A percentile compares a stretch with the other conserved stretches of the same genome.
phyloP scores from a whole-genome alignment of 2,113 vertebrate genomes.

The Periophthalmus modestus region DNA sequence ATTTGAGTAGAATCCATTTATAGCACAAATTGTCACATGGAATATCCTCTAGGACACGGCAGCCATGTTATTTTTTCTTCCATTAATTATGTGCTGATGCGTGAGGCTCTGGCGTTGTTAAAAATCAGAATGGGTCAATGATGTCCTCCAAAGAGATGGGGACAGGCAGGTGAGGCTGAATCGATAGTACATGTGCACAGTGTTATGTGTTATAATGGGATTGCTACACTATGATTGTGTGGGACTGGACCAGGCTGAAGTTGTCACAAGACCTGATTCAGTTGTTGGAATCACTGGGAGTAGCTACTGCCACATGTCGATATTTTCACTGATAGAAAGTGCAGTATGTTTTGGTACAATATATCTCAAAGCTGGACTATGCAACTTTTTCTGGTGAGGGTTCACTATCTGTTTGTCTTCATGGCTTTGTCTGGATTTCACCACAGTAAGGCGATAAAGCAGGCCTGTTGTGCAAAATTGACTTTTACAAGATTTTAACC shows the following conservation, averaged over 20 bases:
- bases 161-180: conserved; percentile 36
- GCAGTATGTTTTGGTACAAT: no score
- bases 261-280: neutral
- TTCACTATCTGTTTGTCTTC: no score
- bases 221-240: neutral
- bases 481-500: no score
- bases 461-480: no score
- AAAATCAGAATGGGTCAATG: conserved; percentile 41
- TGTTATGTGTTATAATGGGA: conserved; percentile 20
- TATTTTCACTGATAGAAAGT: no score
- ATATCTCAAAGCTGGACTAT: no score
- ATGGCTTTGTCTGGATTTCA: no score
- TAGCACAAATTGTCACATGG: conserved; percentile 4
- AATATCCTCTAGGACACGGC: conserved; percentile 11
- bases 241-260: neutral
- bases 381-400: no score
- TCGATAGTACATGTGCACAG: conserved; percentile 28
- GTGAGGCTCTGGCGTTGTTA: conserved; percentile 31
- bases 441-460: no score
- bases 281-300: neutral
- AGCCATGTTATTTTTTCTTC: conserved; percentile 4
- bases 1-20: conserved; percentile 11
- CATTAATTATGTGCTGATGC: conserved; percentile 34
- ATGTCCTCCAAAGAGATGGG: conserved; percentile 19
- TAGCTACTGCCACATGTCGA: neutral